These are phyloP conservation scores for Cheilosia soror DNA, from an alignment of 2,888 invertebrate genomes.

Conservation along the genomic window DNA sequence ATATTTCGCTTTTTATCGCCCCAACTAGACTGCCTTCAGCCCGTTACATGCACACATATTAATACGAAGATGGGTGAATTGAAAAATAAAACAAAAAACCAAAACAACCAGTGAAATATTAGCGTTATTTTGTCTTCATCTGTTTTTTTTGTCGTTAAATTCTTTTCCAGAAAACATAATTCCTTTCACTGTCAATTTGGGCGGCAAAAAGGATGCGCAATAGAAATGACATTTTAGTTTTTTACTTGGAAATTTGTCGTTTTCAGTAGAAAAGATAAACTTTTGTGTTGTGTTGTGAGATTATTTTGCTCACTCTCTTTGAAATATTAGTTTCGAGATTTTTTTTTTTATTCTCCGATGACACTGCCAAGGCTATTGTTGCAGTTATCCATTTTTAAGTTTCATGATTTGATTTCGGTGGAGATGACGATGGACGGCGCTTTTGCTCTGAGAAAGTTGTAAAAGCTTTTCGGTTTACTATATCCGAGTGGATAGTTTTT, in stretches of 20 bases:
- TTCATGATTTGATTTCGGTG: constrained; percentile 57
- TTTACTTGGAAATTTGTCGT: constrained; percentile 16
- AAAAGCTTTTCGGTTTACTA: constrained; percentile 1
- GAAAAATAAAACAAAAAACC: constrained; percentile 1
- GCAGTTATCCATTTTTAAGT: constrained; percentile 57
- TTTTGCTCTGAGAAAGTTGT: constrained; percentile 25
- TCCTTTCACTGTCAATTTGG: constrained; percentile 60
- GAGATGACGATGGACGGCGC: constrained; percentile 10
- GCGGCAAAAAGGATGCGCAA: constrained; percentile 13
- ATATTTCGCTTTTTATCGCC: constrained; percentile 69
- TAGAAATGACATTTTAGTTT: constrained; percentile 5
- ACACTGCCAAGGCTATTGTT: constrained; percentile 35
- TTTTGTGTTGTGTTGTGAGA: constrained; percentile 53
- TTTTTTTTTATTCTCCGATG: not conserved
- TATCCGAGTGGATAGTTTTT: not conserved
- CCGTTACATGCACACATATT: constrained; percentile 9
- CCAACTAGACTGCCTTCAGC: not conserved
- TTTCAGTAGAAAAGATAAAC: constrained; percentile 49
- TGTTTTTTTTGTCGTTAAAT: constrained; percentile 63
- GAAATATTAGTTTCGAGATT: constrained; percentile 3
- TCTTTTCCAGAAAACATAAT: constrained; percentile 66
- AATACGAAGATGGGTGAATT: constrained; percentile 18
- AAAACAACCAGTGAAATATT: constrained; percentile 64
- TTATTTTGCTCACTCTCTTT: constrained; percentile 31
- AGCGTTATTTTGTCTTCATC: constrained; percentile 64